Conservation (phyloP, 2,888 invertebrate genomes). For the Drosophila helvetica region DNA sequence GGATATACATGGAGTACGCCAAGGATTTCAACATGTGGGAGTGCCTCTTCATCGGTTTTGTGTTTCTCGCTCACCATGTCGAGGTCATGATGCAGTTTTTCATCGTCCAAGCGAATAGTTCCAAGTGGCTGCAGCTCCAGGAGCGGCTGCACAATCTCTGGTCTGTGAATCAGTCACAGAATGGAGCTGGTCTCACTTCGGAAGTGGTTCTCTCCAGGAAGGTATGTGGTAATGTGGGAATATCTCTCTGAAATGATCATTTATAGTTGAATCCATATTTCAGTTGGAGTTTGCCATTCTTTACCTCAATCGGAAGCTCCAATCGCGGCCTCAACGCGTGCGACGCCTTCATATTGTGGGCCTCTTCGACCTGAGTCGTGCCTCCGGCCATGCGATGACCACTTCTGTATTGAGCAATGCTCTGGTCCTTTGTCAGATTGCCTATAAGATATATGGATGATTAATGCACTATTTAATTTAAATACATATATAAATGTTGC, state of each 20-base stretch:
- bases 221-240: slow-evolving; percentile 31
- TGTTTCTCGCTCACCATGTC: slow-evolving; percentile 33
- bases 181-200: neutral
- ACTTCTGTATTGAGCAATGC: slow-evolving; percentile 43
- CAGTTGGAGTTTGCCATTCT: slow-evolving; percentile 62
- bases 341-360: slow-evolving; percentile 56
- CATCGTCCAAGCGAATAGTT: slow-evolving; percentile 40
- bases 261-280: neutral
- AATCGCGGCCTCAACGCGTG: slow-evolving; percentile 27
- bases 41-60: neutral
- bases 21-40: neutral
- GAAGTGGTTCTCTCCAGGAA: slow-evolving; percentile 34
- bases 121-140: slow-evolving; percentile 35
- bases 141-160: slow-evolving; percentile 33
- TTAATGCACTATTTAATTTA: neutral
- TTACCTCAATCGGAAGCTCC: slow-evolving; percentile 45
- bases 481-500: too few relatives aligned
- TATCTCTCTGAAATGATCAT: neutral
- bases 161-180: neutral
- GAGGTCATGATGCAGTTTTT: slow-evolving; percentile 48
- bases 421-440: slow-evolving; percentile 59
- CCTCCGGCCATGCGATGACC: slow-evolving; percentile 20
- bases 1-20: slow-evolving; percentile 29
- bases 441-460: slow-evolving; percentile 55
- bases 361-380: slow-evolving; percentile 51